phyloP scores from a whole-genome alignment of 2,797 vertebrate genomes.

The Anguilla anguilla region DNA sequence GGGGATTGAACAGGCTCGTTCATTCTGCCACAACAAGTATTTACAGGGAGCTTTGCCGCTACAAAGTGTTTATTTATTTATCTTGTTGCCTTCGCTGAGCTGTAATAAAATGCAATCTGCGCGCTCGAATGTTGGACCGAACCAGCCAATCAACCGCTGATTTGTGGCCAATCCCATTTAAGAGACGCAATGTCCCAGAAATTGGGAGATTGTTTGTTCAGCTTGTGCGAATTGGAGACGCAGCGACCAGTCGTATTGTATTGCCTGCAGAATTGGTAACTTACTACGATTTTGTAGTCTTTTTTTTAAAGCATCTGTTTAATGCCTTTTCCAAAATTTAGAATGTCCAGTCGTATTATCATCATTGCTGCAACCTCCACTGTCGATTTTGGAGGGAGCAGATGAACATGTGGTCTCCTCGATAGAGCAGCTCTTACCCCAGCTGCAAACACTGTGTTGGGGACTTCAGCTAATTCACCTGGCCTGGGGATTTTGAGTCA shows the following conservation, averaged over 20 bases:
- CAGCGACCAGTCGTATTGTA: not conserved
- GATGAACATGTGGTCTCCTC: not conserved
- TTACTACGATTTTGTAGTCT: not conserved
- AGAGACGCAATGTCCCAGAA: not conserved
- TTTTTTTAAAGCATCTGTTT: not conserved
- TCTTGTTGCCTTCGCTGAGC: not conserved
- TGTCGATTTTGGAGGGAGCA: not conserved
- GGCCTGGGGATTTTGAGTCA: too few species aligned
- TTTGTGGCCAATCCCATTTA: not conserved
- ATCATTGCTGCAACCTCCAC: not conserved
- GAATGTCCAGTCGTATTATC: not conserved
- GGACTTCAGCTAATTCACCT: too few species aligned
- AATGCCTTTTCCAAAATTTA: not conserved
- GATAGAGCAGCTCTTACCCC: too few species aligned
- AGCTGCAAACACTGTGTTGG: too few species aligned
- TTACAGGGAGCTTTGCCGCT: not conserved
- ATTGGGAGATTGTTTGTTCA: not conserved
- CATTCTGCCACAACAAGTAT: conserved; percentile 11
- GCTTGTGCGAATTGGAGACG: not conserved
- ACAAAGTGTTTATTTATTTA: not conserved
- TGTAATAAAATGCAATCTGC: not conserved
- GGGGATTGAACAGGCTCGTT: not conserved
- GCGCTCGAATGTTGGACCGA: not conserved
- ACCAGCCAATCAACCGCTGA: not conserved
- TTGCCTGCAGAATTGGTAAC: not conserved